Evolutionary conservation across 1,140 invertebrate species (phyloP).

Genomic region (Megathymus violae): DNA sequence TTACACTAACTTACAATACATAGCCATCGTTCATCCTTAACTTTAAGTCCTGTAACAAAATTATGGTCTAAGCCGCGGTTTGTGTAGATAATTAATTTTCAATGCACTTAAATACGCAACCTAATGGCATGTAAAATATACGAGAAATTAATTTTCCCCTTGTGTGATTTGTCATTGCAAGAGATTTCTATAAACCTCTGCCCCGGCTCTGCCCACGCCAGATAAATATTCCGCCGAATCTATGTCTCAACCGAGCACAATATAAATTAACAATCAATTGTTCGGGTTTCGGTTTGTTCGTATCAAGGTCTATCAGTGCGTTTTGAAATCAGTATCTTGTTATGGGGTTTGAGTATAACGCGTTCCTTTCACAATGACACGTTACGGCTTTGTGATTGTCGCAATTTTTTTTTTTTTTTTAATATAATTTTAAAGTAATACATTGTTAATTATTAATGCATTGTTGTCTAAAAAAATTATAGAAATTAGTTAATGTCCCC

Average conservation of each 20-base stretch:
- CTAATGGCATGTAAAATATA: background rate
- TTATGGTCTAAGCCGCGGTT: background rate
- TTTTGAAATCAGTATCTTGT: slow-evolving; percentile 11
- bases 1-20: no score
- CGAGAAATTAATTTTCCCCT: background rate
- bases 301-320: slow-evolving; percentile 22
- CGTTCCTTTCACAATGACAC: background rate
- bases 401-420: no score
- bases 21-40: no score
- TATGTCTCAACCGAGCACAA: slow-evolving; percentile 26
- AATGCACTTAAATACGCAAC: background rate
- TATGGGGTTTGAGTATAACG: slow-evolving; percentile 11
- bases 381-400: background rate
- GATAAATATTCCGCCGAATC: slow-evolving; percentile 28
- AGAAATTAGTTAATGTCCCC: no score
- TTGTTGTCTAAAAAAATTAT: no score
- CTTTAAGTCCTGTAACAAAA: no score
- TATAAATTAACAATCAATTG: slow-evolving; percentile 35
- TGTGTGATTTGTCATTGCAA: slow-evolving; percentile 19
- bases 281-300: slow-evolving; percentile 22
- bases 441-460: no score
- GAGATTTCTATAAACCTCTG: slow-evolving; percentile 22
- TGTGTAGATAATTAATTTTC: background rate
- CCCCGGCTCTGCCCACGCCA: slow-evolving; percentile 23
- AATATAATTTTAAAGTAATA: no score